Evolutionary conservation across 2,113 vertebrate genomes (phyloP).

Genomic region (Labeo catla): DNA sequence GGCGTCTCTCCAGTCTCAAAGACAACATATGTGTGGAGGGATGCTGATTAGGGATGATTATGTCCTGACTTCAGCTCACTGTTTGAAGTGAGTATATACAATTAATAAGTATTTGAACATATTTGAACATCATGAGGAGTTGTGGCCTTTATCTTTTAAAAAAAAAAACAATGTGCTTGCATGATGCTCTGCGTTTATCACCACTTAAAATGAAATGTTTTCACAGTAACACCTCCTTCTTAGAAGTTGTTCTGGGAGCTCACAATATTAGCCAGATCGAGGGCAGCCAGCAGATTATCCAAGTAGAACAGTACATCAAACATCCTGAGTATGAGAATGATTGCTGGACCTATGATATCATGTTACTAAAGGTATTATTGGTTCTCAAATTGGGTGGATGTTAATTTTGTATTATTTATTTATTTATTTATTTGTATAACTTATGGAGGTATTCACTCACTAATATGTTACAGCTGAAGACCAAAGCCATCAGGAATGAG

Average conservation of each 20-base stretch:
- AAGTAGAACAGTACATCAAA: constrained; percentile 31
- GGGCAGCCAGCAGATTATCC: constrained; percentile 45
- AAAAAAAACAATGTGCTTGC: not conserved
- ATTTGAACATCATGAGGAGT: not conserved
- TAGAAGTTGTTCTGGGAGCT: constrained; percentile 56
- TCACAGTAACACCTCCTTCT: accelerated
- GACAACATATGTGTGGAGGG: constrained; percentile 41
- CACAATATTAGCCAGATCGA: constrained; percentile 44
- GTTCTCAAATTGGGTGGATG: not conserved
- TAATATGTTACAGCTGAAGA: constrained; percentile 50
- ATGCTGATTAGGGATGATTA: constrained; percentile 47
- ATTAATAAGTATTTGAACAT: too few species aligned
- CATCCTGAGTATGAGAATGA: constrained; percentile 6
- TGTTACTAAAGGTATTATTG: constrained; percentile 53
- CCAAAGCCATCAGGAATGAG: constrained; percentile 40
- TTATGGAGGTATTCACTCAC: too few species aligned
- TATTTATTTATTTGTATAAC: too few species aligned
- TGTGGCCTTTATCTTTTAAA: not conserved
- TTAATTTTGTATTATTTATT: too few species aligned
- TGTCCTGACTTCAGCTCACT: constrained; percentile 58
- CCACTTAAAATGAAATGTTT: not conserved
- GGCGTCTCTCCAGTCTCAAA: constrained; percentile 46
- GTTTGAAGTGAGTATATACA: constrained; percentile 42
- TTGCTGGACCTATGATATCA: constrained; percentile 32
- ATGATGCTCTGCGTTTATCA: not conserved